Base-by-base conservation (phyloP, 2,797 vertebrate species). In the Novumbra hubbsi region DNA sequence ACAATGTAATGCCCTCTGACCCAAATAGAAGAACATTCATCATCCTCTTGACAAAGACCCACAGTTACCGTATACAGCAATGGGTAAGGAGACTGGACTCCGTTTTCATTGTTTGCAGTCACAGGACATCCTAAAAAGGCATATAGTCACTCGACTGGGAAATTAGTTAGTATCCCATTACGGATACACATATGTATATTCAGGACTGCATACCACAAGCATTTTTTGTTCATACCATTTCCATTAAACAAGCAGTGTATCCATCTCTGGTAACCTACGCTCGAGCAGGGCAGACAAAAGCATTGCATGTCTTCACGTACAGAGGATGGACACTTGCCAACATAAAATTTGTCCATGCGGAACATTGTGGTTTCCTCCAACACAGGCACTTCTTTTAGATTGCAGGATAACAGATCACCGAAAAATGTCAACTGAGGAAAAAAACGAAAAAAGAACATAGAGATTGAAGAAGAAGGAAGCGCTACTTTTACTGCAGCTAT, bases 161-260 rank as follows among this genome's bases (percentile, higher is more conserved):
- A 85, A 90, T 90, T 85, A 91, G 41, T 86, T 84, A 87, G 89
- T 91, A 87, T 92, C 90, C 79, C 79, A 80, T 92, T 93, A 92
- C 89, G 84, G 86, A 92, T 86, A 80, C 80, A 81, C 84, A 88
- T 87, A 88, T 45, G 41, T 45, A 15, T 90, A 89, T 88, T 88
- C 87, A 86, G 83, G 78, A 87, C 83, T 27, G 28, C 64, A 66
- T 82, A 87, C 90, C 89, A 90, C 88, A 90, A 89, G 89, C 81
- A 80, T 83, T 80, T 85, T 89, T 30, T 49, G 16, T 84, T 82
- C 90, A 87, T 78, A 88, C 85, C 88, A 86, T 92, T 89, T 91
- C 88, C 90, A 90, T 87, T 87, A 90, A 89, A 83, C 75, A 86
- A 88, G 52, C 83, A 67, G 79, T 60, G 15, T 85, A 85, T 86